These are phyloP conservation scores for Phenganax subtilis DNA, from an alignment of 92 coral and sea anemone species.

Conservation along the genomic window DNA sequence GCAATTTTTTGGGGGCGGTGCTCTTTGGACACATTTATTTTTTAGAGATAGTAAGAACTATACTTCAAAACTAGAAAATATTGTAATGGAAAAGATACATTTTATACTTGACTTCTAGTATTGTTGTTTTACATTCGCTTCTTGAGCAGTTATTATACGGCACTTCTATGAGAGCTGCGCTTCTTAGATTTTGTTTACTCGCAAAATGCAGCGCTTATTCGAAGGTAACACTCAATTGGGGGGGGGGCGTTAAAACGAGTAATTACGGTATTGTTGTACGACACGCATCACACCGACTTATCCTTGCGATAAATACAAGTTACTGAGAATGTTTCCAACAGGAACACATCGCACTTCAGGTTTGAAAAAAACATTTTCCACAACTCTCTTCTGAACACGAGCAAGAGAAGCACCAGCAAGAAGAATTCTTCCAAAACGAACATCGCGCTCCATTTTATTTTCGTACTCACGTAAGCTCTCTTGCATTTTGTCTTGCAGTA, in stretches of 20 bases:
- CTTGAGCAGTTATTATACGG: too few species aligned
- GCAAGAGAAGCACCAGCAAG: slow-evolving; percentile 66
- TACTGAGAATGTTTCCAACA: slow-evolving; percentile 75
- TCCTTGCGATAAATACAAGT: slow-evolving; percentile 50
- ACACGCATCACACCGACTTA: background rate
- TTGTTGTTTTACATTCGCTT: too few species aligned
- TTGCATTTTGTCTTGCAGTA: slow-evolving; percentile 38
- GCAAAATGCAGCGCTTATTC: background rate
- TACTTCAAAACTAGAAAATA: too few species aligned
- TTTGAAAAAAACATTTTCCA: slow-evolving; percentile 86
- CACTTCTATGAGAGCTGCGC: too few species aligned
- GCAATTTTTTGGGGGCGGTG: too few species aligned
- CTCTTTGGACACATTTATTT: too few species aligned
- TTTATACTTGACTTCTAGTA: too few species aligned
- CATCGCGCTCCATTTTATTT: slow-evolving; percentile 8
- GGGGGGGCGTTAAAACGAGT: background rate
- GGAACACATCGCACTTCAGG: slow-evolving; percentile 92
- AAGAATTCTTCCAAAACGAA: slow-evolving; percentile 85
- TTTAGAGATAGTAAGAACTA: too few species aligned
- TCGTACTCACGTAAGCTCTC: slow-evolving; percentile 33
- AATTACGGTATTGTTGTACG: background rate
- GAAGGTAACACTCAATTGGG: background rate
- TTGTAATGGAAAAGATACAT: too few species aligned
- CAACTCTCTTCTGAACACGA: slow-evolving; percentile 70
- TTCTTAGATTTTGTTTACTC: too few species aligned